Base-by-base conservation (phyloP, 1,140 invertebrate species). In the Halyomorpha halys region DNA sequence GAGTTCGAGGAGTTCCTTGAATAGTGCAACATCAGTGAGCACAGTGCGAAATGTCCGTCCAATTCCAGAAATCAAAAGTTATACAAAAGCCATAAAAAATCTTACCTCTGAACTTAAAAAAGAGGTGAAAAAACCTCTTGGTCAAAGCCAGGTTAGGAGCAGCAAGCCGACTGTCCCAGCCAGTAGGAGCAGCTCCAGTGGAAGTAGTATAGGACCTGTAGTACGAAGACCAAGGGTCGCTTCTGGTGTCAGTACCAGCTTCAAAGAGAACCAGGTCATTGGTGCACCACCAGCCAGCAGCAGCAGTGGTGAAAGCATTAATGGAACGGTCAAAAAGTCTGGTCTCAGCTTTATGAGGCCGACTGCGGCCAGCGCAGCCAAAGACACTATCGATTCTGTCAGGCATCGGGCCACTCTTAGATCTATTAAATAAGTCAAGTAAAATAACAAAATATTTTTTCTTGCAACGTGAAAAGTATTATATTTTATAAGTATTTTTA, bases 1-100 rank as follows among this genome's bases (percentile, higher is more conserved):
- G 1, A 89, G 87, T 68, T 91, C 89, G 0, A 77, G 86, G 6
- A 90, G 87, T 69, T 91, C 89, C 0, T 76, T 91, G 25, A 90
- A 89, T 69, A 90, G 87, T 72, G 82, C 86, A 1, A 84, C 83
- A 0, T 91, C 89, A 6, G 86, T 89, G 0, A 86, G 86, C 68
- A 90, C 87, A 0, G 87, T 90, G 0, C 79, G 85, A 65, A 83
- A 84, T 59, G 78, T 84, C 19, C 78, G 81, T 2, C 73, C 76
- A 0, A 75, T 73, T 63, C 66, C 70, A 3, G 69, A 70, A 59
- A 59, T 74, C n/a, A 64, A 66, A 18, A 72, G 67, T 9, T 73
- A 74, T 19, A 73, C 73, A 3, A 68, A 69, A 23, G 72, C 73
- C 18, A 72, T 74, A 54, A 70, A 75, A 63, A 67, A 68, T 34